A percentile compares a stretch with the other conserved stretches of the same genome.
Conservation (phyloP, 2,888 invertebrate genomes). For the Nebria brevicollis region DNA sequence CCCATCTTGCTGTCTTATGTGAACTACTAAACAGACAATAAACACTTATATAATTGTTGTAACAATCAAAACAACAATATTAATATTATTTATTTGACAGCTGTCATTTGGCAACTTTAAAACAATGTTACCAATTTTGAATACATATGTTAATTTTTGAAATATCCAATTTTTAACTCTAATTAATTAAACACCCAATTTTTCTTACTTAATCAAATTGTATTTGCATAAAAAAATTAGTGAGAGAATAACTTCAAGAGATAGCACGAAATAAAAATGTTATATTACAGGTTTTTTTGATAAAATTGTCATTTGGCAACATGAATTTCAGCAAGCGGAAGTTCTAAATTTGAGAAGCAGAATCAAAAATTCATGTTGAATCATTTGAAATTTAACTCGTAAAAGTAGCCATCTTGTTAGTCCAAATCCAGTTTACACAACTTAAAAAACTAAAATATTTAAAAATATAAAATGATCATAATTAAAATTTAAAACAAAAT, state of each 20-base stretch:
- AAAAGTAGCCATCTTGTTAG: neutral
- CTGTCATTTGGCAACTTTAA: neutral
- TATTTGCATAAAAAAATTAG: neutral
- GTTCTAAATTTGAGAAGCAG: neutral
- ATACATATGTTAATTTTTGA: neutral
- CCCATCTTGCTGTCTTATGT: slow-evolving; percentile 74
- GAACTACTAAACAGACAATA: slow-evolving; percentile 4
- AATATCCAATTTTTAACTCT: neutral
- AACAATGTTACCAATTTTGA: slow-evolving; percentile 2
- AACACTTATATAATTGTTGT: neutral
- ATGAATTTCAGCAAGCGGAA: neutral
- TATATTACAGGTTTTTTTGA: neutral
- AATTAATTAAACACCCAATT: neutral
- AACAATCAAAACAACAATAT: neutral
- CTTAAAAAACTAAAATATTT: neutral
- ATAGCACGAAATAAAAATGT: neutral
- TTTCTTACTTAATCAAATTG: neutral
- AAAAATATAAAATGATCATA: neutral
- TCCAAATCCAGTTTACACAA: neutral
- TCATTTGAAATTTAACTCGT: neutral
- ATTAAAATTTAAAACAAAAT: too few relatives aligned
- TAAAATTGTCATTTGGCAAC: neutral
- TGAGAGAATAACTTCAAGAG: neutral
- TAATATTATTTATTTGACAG: slow-evolving; percentile 13
- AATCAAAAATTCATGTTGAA: neutral